Percentiles rank a stretch among this genome's conserved stretches.
These are phyloP conservation scores for Thunnus maccoyii DNA, from an alignment of 2,113 vertebrate species.

Conservation along the genomic window DNA sequence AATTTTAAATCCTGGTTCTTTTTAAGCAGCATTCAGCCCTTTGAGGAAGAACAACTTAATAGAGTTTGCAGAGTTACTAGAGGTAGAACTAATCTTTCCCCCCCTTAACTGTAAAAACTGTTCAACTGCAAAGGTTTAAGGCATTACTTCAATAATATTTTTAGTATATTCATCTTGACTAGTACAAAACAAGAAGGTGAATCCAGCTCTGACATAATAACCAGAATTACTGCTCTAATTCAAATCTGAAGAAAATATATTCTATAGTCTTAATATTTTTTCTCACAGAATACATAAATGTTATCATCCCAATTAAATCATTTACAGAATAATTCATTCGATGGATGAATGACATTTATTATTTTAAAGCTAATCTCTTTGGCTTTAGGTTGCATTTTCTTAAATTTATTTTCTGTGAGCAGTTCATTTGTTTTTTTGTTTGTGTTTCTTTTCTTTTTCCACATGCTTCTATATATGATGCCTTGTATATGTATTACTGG, in stretches of 20 bases:
- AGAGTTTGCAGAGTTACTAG: constrained; percentile 13
- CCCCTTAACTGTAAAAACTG: not conserved
- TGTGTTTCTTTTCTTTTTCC: too few relatives aligned
- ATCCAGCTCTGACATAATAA: too few relatives aligned
- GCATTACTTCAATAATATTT: not conserved
- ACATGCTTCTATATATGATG: too few relatives aligned
- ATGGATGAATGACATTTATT: not conserved
- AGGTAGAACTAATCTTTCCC: not conserved
- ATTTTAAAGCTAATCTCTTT: not conserved
- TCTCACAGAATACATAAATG: not conserved
- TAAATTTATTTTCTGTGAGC: too few relatives aligned
- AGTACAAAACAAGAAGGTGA: not conserved
- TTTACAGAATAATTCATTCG: not conserved
- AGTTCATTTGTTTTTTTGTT: too few relatives aligned
- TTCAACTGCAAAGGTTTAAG: not conserved
- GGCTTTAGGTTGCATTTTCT: too few relatives aligned
- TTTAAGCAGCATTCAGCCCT: not conserved
- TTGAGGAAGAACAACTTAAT: not conserved
- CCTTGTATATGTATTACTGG: too few relatives aligned
- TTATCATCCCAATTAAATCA: too few relatives aligned
- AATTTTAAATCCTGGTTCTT: not conserved
- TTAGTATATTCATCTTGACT: not conserved
- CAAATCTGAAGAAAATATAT: not conserved
- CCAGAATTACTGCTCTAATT: too few relatives aligned
- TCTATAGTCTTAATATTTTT: too few relatives aligned